phyloP scores from a whole-genome alignment of 2,113 vertebrate genomes.

The Progne subis region DNA sequence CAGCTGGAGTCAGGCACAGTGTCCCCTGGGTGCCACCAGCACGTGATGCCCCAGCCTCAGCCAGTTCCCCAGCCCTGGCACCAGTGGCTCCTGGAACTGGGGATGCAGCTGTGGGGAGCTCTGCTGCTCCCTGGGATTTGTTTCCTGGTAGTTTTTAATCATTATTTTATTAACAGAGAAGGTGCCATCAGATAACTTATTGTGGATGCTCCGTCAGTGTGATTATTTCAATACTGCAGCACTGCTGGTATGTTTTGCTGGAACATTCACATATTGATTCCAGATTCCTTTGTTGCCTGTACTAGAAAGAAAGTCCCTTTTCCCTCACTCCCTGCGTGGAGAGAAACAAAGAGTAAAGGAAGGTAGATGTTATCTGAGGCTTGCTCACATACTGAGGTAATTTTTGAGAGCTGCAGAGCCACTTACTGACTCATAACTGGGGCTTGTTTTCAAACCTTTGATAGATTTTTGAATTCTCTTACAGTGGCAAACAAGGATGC shows the following conservation, averaged over 20 bases:
- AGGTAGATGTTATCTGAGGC: neutral
- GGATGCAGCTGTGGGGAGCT: neutral
- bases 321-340: neutral
- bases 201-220: neutral
- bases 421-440: neutral
- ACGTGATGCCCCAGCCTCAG: accelerated
- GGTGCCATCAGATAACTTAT: constrained; percentile 12
- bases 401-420: constrained; percentile 2
- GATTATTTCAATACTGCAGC: neutral
- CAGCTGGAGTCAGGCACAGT: neutral
- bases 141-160: neutral
- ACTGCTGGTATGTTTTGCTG: neutral
- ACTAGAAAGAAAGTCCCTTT: constrained; percentile 11
- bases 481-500: neutral
- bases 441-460: neutral
- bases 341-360: constrained; percentile 4
- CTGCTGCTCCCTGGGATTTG: neutral
- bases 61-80: neutral
- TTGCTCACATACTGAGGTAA: neutral
- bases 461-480: neutral
- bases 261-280: neutral
- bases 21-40: neutral
- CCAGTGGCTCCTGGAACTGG: neutral
- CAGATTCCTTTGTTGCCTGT: neutral
- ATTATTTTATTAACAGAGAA: neutral